Evolutionary conservation across 2,113 vertebrate species (phyloP), one percentile per base, ranked within the genome.

Genomic region (Dipodomys merriami): DNA sequence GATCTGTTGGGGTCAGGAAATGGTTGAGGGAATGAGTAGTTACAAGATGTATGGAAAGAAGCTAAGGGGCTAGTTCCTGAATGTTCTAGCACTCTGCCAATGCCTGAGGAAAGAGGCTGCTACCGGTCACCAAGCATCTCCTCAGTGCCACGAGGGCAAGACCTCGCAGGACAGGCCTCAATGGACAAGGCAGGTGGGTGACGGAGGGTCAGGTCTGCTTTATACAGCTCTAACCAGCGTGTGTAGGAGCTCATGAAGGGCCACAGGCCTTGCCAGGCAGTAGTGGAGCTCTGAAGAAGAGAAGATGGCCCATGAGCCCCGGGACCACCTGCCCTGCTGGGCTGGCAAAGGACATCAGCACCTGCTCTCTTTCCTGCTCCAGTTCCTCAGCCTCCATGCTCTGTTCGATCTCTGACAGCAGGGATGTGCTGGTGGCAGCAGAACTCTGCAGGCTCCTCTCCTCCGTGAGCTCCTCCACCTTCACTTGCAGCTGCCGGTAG

Each of bases 301-400:
- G 23, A 8, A 5, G 7, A 18, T 0, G 15, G 68, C 74, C 9
- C 5, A 3, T 7, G 25, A 1, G 4, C 11, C 46, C 12, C 0
- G 6, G 20, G 19, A 29, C 39, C 5, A 10, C 22, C 74, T 30
- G 11, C 5, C 16, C 13, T 77, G 91, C 83, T 9, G 15, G 88
- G 53, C 0, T 6, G 22, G 53, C 53, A 3, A 0, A 6, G n/a
- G 88, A 7, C 7, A 6, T 29, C 89, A 68, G 95, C 98, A 99
- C 99, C 99, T 99, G 99, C 91, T 99, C 99, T 93, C 99, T 96
- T 97, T 99, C 99, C 95, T 99, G 99, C 97, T 99, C 99, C 96
- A 99, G 98, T 96, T 99, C 99, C 97, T 99, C 99, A 22, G 99
- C 99, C 96, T 99, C 99, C 99, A 99, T 99, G 97, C 99, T 99